Conservation (phyloP, 2,113 vertebrate species). For the Mystacornis crossleyi region DNA sequence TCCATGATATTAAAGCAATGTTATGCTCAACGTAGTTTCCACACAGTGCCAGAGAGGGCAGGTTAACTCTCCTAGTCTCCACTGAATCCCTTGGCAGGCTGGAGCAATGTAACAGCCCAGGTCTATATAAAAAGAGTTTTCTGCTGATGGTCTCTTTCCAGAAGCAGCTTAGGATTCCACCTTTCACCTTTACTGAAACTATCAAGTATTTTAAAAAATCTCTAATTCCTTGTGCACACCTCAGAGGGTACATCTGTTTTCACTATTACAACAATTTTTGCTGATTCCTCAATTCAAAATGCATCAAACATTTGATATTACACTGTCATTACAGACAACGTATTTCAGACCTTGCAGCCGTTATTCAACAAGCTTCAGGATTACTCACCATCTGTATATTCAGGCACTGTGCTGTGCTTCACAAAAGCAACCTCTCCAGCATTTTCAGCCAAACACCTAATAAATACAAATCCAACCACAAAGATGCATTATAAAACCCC, state of each 20-base stretch:
- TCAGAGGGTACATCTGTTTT: background rate
- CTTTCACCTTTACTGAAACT: background rate
- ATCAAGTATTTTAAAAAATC: background rate
- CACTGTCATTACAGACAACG: background rate
- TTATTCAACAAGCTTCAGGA: background rate
- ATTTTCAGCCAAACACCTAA: constrained; percentile 83
- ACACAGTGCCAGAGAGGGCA: background rate
- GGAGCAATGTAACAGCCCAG: background rate
- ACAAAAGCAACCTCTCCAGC: constrained; percentile 87
- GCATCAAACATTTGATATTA: background rate
- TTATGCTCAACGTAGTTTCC: background rate
- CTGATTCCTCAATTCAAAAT: background rate
- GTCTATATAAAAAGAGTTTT: background rate
- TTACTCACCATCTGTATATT: constrained; percentile 83
- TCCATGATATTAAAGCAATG: background rate
- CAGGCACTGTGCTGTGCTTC: constrained; percentile 84
- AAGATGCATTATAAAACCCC: background rate
- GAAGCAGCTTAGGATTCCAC: background rate
- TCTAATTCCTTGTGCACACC: background rate
- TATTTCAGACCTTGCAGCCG: background rate
- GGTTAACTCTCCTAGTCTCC: background rate
- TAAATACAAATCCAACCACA: background rate
- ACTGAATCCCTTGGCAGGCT: background rate
- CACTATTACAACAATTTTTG: background rate
- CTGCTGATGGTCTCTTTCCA: background rate